These are phyloP conservation scores for Fopius arisanus DNA, from an alignment of 1,140 invertebrate species.

Conservation along the genomic window DNA sequence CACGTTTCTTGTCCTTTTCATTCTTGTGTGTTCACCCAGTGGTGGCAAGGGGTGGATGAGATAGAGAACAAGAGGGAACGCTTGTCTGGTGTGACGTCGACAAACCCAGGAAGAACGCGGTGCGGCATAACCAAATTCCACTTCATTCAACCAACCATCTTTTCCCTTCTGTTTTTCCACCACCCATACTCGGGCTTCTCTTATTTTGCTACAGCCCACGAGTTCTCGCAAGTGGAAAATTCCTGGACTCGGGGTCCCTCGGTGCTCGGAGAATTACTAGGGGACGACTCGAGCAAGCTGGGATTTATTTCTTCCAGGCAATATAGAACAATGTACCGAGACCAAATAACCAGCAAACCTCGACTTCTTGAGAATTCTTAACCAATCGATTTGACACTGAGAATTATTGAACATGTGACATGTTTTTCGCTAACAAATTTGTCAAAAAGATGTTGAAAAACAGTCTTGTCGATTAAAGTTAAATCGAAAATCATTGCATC, in stretches of 20 bases:
- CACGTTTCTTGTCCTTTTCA: conserved; percentile 16
- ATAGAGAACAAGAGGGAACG: neutral
- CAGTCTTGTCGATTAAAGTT: too few species aligned
- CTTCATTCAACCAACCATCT: conserved; percentile 28
- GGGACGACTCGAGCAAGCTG: conserved; percentile 25
- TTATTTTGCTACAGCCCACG: neutral
- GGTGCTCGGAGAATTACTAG: conserved; percentile 9
- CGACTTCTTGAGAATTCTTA: too few species aligned
- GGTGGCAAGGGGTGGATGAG: neutral
- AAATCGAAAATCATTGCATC: too few species aligned
- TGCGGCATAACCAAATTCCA: conserved; percentile 60
- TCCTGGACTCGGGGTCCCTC: conserved; percentile 32
- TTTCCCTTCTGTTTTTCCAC: conserved; percentile 4
- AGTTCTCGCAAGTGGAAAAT: conserved; percentile 41
- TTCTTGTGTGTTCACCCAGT: neutral
- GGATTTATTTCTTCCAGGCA: conserved; percentile 33
- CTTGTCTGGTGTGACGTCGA: conserved; percentile 49
- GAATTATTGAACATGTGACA: too few species aligned
- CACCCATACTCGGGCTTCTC: conserved; percentile 45
- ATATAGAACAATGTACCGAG: conserved; percentile 11
- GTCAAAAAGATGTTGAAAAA: too few species aligned
- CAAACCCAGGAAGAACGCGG: conserved; percentile 59
- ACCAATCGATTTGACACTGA: too few species aligned
- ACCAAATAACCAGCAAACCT: neutral
- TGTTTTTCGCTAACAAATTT: too few species aligned